These are phyloP conservation scores for Cephalopachus bancanus DNA, from an alignment of 2,797 vertebrate species.

Conservation along the genomic window DNA sequence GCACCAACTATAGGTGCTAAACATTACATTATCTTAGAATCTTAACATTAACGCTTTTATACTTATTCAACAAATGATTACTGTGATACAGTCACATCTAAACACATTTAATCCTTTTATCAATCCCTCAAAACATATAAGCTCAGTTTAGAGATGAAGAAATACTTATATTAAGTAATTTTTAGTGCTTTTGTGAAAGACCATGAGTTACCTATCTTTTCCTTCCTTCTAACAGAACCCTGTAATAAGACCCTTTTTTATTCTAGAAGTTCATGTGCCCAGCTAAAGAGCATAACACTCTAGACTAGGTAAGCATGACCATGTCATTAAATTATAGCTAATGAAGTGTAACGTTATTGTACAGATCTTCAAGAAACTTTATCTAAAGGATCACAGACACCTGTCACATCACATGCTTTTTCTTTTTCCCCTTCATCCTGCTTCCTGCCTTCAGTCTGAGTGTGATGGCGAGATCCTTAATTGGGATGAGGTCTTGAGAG, in stretches of 20 bases:
- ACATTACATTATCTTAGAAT: background rate
- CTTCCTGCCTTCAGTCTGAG: background rate
- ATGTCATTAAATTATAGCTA: background rate
- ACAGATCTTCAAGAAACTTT: background rate
- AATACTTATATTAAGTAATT: background rate
- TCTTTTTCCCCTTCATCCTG: background rate
- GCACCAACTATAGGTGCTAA: background rate
- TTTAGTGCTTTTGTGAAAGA: background rate
- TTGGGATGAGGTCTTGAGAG: background rate
- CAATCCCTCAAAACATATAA: background rate
- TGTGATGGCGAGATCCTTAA: background rate
- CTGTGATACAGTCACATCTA: background rate
- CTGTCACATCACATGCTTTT: background rate
- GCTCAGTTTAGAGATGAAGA: background rate
- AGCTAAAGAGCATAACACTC: background rate
- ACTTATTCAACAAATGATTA: slow-evolving; percentile 1
- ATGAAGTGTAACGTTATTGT: background rate
- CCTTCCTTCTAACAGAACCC: background rate
- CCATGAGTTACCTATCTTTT: too few species aligned
- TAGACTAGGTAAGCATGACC: background rate
- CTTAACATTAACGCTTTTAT: background rate
- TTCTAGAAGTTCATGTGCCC: background rate
- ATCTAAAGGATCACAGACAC: background rate
- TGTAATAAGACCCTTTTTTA: background rate
- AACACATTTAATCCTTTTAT: background rate